Evolutionary conservation across 2,888 invertebrate species (phyloP), one percentile per base, ranked within the genome.

Genomic region (Cyclophora albipunctata): DNA sequence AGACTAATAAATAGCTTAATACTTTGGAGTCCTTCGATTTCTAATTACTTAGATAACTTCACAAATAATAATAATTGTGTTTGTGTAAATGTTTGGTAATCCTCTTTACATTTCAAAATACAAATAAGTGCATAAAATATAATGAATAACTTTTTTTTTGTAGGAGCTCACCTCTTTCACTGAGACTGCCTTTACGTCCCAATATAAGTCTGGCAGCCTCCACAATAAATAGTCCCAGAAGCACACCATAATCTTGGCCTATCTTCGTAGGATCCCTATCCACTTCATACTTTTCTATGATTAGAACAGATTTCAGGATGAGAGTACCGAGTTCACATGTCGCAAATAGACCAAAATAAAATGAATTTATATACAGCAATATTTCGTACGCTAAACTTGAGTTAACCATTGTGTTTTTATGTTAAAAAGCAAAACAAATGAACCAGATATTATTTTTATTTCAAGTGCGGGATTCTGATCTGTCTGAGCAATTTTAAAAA

Each of bases 151-250:
- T 20, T 20, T 20, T 20, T n/a, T 20, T 20, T 20, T 20, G 20
- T 20, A 20, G 20, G 20, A 20, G 34, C 57, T 60, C 78, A 91
- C 92, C 91, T 75, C 91, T 91, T 78, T 96, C 96, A 50, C 94
- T 95, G 48, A 96, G 85, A 79, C 96, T 96, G 63, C 98, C 97
- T 81, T 93, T 95, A 66, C 95, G 90, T 44, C 97, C 98, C 67
- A 96, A 89, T 69, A 95, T 92, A 66, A 98, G 92, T 69, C 98
- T 91, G 58, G 94, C 89, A 52, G 93, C 91, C 86, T 98, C 98
- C 48, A 96, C 90, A 48, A 93, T 88, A 69, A 94, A 94, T 34
- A 97, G 87, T 56, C 94, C 92, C 54, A 95, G 73, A 53, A 98
- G 79, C 50, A 97, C 90, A 49, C 94, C 92, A 59, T 95, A 92